Evolutionary conservation across 2,797 vertebrate species (phyloP).

Genomic region (Atherinosoma microstoma): DNA sequence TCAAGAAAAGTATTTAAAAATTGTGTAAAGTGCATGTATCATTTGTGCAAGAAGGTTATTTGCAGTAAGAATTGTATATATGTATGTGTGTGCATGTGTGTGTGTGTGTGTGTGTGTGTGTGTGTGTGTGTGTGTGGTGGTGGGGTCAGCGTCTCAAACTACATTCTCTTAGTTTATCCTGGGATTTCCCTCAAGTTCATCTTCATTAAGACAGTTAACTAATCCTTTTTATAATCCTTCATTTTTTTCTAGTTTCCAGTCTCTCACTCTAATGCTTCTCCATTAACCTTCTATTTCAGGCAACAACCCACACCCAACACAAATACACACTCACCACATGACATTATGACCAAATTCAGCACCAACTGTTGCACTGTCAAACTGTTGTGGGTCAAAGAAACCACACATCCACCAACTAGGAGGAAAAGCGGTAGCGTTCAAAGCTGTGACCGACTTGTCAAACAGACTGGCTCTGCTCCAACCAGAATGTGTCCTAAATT

Average conservation of each 20-base stretch:
- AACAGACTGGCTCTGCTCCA: background rate
- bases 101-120: too few relatives aligned
- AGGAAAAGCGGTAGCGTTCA: background rate
- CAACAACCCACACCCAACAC: slow-evolving; percentile 6
- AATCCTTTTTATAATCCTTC: background rate
- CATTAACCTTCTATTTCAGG: slow-evolving; percentile 24
- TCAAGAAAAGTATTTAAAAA: background rate
- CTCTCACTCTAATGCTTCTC: background rate
- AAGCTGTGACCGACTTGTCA: slow-evolving; percentile 21
- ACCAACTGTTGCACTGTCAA: slow-evolving; percentile 26
- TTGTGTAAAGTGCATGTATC: background rate
- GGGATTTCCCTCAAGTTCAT: background rate
- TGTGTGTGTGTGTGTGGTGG: too few relatives aligned
- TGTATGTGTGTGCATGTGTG: too few relatives aligned
- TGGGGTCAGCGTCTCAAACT: too few relatives aligned
- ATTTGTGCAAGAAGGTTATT: background rate
- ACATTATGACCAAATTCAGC: slow-evolving; percentile 46
- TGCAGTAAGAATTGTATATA: slow-evolving; percentile 3
- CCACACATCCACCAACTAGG: slow-evolving; percentile 17
- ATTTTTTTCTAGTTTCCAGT: background rate
- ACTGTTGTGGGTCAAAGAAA: slow-evolving; percentile 46
- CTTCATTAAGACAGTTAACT: background rate
- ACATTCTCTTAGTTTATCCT: background rate
- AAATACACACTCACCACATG: slow-evolving; percentile 8
- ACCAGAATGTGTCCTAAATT: background rate